Evolutionary conservation across 2,888 invertebrate genomes (phyloP).

Genomic region (Diarsia rubi): DNA sequence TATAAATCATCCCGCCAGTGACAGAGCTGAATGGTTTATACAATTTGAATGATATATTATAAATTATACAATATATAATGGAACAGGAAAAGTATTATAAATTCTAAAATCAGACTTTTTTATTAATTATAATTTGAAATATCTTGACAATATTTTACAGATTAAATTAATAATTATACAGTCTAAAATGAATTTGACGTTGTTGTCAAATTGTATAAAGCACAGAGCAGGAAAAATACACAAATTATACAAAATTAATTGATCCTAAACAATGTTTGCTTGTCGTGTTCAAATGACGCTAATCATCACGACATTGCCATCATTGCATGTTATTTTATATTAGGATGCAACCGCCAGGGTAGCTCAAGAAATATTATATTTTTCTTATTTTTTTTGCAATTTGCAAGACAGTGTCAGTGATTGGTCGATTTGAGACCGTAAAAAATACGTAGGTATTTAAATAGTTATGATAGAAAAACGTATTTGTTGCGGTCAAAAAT

Average conservation of each 20-base stretch:
- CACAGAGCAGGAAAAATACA: slow-evolving; percentile 27
- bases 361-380: neutral
- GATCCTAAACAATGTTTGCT: slow-evolving; percentile 63
- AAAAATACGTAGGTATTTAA: neutral
- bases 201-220: slow-evolving; percentile 56
- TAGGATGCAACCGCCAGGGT: neutral
- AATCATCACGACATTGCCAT: slow-evolving; percentile 60
- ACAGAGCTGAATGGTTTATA: slow-evolving; percentile 49
- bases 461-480: neutral
- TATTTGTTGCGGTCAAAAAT: neutral
- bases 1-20: slow-evolving; percentile 38
- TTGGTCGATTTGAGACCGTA: neutral
- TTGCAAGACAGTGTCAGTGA: neutral
- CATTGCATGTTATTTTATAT: slow-evolving; percentile 72
- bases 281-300: slow-evolving; percentile 40
- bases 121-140: slow-evolving; percentile 8
- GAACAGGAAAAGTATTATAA: slow-evolving; percentile 36
- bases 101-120: slow-evolving; percentile 20
- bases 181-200: slow-evolving; percentile 11
- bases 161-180: slow-evolving; percentile 9
- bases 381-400: slow-evolving; percentile 4
- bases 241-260: slow-evolving; percentile 24
- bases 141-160: slow-evolving; percentile 41
- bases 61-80: slow-evolving; percentile 14
- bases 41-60: slow-evolving; percentile 48